Conservation (phyloP, 2,888 invertebrate genomes). For the Limenitis camilla region DNA sequence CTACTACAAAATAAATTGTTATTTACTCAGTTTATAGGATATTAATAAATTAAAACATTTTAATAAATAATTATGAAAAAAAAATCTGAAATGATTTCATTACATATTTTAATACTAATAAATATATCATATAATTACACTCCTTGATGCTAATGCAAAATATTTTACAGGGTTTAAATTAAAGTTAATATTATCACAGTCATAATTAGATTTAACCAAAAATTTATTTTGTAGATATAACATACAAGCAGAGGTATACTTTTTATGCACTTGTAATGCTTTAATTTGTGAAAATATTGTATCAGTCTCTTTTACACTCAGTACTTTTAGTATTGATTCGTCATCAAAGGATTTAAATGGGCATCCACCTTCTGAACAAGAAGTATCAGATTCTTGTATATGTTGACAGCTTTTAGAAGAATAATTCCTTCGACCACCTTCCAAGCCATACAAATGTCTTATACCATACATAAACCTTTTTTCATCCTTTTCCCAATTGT, state of each 20-base stretch:
- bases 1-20: no score
- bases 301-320: slow-evolving; percentile 36
- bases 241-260: slow-evolving; percentile 49
- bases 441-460: slow-evolving; percentile 81
- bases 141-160: slow-evolving; percentile 32
- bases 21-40: neutral
- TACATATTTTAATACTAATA: neutral
- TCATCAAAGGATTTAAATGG: slow-evolving; percentile 76
- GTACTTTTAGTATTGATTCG: slow-evolving; percentile 45
- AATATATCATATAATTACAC: neutral
- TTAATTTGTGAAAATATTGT: slow-evolving; percentile 41
- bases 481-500: slow-evolving; percentile 78
- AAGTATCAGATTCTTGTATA: slow-evolving; percentile 71
- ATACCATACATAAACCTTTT: slow-evolving; percentile 79
- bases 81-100: neutral
- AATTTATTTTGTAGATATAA: slow-evolving; percentile 34
- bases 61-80: neutral
- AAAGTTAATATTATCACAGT: slow-evolving; percentile 46
- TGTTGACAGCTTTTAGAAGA: slow-evolving; percentile 72
- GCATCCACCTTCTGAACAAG: slow-evolving; percentile 76
- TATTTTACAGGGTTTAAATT: slow-evolving; percentile 61
- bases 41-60: neutral
- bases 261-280: slow-evolving; percentile 38
- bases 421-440: slow-evolving; percentile 78
- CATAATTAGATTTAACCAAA: slow-evolving; percentile 14